A percentile compares a stretch with the other conserved stretches of the same genome.
These are phyloP conservation scores for Hyperoplus immaculatus DNA, from an alignment of 2,797 vertebrate species.

Conservation along the genomic window DNA sequence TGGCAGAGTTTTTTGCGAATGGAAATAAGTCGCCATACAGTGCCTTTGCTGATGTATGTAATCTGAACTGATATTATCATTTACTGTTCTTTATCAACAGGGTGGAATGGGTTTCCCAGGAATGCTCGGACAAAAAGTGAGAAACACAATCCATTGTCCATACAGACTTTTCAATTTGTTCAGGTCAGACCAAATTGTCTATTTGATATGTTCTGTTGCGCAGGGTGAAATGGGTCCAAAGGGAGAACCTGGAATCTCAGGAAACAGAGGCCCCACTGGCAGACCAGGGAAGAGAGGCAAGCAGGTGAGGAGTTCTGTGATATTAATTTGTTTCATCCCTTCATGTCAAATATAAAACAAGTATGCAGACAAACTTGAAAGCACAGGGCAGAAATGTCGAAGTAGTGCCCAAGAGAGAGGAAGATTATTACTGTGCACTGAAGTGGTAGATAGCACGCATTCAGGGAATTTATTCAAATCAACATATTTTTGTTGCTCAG, in stretches of 20 bases:
- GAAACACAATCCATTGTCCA: constrained; percentile 33
- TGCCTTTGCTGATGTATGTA: background rate
- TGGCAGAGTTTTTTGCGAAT: constrained; percentile 26
- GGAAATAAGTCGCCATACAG: background rate
- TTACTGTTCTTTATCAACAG: constrained; percentile 73
- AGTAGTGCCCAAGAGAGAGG: background rate
- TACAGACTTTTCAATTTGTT: no score
- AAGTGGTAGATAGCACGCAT: background rate
- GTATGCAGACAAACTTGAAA: background rate
- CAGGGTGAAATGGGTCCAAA: constrained; percentile 99
- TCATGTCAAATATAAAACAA: no score
- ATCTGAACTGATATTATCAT: constrained; percentile 8
- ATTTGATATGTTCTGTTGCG: constrained; percentile 40
- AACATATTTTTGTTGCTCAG: background rate
- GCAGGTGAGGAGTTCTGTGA: constrained; percentile 85
- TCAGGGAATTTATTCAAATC: background rate
- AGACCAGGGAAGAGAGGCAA: constrained; percentile 98
- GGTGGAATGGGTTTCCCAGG: constrained; percentile 94
- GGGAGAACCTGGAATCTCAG: constrained; percentile 92
- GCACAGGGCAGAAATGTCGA: background rate
- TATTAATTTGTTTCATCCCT: no score
- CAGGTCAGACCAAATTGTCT: background rate
- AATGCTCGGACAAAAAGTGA: constrained; percentile 98
- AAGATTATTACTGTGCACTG: background rate
- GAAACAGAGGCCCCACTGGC: constrained; percentile 95